Evolutionary conservation across 2,888 invertebrate genomes (phyloP).

Genomic region (Tiphia femorata): DNA sequence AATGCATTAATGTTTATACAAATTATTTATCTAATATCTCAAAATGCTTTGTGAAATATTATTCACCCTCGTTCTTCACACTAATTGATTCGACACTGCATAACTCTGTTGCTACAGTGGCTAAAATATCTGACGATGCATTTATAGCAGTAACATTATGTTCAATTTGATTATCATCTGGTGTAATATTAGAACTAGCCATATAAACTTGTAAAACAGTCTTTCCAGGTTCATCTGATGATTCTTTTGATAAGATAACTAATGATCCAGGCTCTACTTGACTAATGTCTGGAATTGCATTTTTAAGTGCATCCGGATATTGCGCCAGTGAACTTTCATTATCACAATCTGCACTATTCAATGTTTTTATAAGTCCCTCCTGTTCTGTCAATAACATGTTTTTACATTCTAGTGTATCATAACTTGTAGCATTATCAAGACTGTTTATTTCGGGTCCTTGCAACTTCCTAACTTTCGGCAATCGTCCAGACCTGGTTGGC

Average conservation of each 20-base stretch:
- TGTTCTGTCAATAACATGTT: too few species aligned
- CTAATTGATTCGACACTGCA: constrained; percentile 34
- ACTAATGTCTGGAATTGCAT: constrained; percentile 50
- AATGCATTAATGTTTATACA: too few species aligned
- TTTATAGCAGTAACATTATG: constrained; percentile 61
- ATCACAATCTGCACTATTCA: constrained; percentile 1
- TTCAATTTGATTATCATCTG: constrained; percentile 35
- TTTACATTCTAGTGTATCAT: background rate
- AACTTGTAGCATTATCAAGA: constrained; percentile 35
- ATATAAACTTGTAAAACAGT: constrained; percentile 70
- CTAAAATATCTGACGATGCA: constrained; percentile 63
- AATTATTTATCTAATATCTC: too few species aligned
- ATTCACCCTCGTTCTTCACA: constrained; percentile 30
- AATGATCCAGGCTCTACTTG: constrained; percentile 70
- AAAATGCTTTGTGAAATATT: constrained; percentile 11
- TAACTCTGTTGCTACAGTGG: constrained; percentile 53
- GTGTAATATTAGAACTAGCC: constrained; percentile 65
- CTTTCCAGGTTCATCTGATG: constrained; percentile 67
- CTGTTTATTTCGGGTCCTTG: constrained; percentile 51
- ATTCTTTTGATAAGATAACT: constrained; percentile 70
- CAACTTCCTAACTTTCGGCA: constrained; percentile 62
- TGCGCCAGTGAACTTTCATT: constrained; percentile 9
- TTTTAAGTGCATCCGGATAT: constrained; percentile 36
- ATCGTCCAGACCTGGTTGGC: constrained; percentile 69
- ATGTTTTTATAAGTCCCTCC: background rate